Evolutionary conservation across 2,797 vertebrate species (phyloP).

Genomic region (Sebastes minor): DNA sequence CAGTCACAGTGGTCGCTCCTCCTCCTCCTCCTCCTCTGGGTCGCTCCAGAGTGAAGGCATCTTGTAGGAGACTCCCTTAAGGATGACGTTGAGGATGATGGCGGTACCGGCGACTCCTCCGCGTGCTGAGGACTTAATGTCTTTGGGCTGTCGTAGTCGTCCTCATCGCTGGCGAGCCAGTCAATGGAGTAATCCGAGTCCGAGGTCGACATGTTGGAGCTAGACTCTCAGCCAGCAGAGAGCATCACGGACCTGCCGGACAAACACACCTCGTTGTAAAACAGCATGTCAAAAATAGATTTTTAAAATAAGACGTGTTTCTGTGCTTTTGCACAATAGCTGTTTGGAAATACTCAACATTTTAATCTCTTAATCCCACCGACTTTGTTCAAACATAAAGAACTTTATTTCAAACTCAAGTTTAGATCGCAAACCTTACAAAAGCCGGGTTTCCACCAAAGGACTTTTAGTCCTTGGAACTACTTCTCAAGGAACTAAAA

Average conservation of each 20-base stretch:
- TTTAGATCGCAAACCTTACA: neutral
- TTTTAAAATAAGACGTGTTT: neutral
- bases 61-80: neutral
- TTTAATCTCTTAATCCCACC: neutral
- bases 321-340: neutral
- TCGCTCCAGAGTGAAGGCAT: neutral
- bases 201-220: slow-evolving; percentile 64
- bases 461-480: no score
- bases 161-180: slow-evolving; percentile 69
- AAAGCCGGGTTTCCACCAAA: no score
- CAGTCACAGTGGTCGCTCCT: neutral
- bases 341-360: neutral
- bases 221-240: slow-evolving; percentile 36
- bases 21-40: neutral
- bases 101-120: neutral
- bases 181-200: slow-evolving; percentile 69
- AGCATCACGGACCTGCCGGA: slow-evolving; percentile 53
- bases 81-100: neutral
- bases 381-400: neutral
- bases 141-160: slow-evolving; percentile 24
- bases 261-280: neutral
- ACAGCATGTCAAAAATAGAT: neutral
- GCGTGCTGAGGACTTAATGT: slow-evolving; percentile 13
- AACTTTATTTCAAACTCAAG: neutral
- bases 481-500: no score